These are phyloP conservation scores for Lepidochitona cinerea DNA, from an alignment of 2,888 invertebrate species.

Conservation along the genomic window DNA sequence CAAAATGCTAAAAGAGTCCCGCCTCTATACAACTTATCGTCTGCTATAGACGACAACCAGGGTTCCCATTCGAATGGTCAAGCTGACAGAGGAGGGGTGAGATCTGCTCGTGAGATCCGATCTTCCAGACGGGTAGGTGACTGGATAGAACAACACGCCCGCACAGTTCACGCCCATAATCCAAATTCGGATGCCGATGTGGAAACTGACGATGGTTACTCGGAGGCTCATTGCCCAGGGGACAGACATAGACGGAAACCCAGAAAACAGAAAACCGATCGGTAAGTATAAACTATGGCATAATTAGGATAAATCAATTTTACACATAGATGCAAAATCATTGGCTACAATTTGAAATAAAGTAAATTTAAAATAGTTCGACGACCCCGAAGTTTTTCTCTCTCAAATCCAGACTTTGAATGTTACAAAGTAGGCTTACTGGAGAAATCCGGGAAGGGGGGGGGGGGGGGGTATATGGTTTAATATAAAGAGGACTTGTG, in stretches of 20 bases:
- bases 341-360: too few relatives aligned
- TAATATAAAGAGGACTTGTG: too few relatives aligned
- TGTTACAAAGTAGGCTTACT: too few relatives aligned
- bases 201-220: slow-evolving; percentile 9
- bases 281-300: background rate
- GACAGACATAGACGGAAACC: background rate
- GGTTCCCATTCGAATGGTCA: background rate
- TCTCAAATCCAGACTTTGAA: too few relatives aligned
- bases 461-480: too few relatives aligned
- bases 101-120: background rate
- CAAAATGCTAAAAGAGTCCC: background rate
- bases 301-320: background rate
- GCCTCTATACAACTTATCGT: background rate
- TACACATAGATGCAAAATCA: background rate
- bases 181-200: background rate
- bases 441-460: too few relatives aligned
- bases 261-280: background rate
- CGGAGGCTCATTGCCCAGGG: background rate
- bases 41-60: background rate
- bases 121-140: background rate
- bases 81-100: background rate
- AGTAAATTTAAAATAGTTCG: too few relatives aligned
- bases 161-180: background rate
- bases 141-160: background rate
- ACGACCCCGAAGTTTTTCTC: too few relatives aligned